Percentiles rank a stretch among this genome's conserved stretches.
Conservation (phyloP, 2,888 invertebrate genomes). For the Melinopterus prodromus region DNA sequence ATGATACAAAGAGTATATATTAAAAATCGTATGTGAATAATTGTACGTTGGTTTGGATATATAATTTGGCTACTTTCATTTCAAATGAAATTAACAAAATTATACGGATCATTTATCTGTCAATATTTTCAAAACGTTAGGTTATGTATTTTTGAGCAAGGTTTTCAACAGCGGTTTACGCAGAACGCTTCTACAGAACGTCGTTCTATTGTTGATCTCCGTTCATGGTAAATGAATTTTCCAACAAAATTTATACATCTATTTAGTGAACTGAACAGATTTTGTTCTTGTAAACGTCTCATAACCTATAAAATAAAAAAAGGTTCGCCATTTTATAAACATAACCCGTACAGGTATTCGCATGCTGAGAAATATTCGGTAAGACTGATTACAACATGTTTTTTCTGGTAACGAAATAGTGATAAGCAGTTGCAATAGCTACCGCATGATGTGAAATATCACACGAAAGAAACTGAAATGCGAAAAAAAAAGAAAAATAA, state of each 20-base stretch:
- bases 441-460: constrained; percentile 12
- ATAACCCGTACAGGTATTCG: background rate
- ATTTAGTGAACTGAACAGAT: no score
- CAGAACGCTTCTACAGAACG: no score
- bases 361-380: constrained; percentile 54
- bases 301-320: background rate
- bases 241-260: no score
- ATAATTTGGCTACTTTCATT: background rate
- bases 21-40: constrained; percentile 21
- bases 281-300: no score
- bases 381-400: constrained; percentile 61
- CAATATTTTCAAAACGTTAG: no score
- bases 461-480: constrained; percentile 19
- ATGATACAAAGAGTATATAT: constrained; percentile 34
- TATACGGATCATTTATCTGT: no score
- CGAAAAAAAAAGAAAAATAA: constrained; percentile 21
- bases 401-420: constrained; percentile 60
- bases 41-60: background rate
- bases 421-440: constrained; percentile 49
- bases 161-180: no score
- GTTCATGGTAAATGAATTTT: no score
- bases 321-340: background rate
- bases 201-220: no score
- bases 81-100: no score
- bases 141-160: no score